A percentile compares a stretch with the other conserved stretches of the same genome.
phyloP scores from a whole-genome alignment of 1,140 invertebrate species.

The Stratiolaelaps scimitus region DNA sequence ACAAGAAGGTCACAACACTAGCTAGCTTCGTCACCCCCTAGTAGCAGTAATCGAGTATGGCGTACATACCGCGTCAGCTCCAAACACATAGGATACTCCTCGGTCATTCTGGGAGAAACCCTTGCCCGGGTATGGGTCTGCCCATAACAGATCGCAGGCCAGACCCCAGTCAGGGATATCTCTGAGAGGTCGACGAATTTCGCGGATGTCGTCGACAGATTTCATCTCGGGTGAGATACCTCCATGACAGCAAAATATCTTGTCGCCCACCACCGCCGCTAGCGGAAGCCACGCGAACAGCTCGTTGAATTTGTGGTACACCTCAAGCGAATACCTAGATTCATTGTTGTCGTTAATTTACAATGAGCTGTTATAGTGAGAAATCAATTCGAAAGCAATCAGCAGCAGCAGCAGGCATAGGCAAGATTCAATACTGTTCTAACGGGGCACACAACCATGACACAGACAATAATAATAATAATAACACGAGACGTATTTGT shows the following conservation, averaged over 20 bases:
- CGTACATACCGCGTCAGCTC: slow-evolving; percentile 49
- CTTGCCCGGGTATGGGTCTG: slow-evolving; percentile 48
- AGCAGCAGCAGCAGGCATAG: no score
- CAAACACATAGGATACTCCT: slow-evolving; percentile 49
- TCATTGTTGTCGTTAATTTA: no score
- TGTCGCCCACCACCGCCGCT: slow-evolving; percentile 31
- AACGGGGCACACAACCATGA: no score
- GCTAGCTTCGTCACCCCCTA: no score
- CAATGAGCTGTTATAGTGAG: no score
- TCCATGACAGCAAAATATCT: slow-evolving; percentile 46
- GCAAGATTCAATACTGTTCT: no score
- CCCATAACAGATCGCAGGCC: slow-evolving; percentile 51
- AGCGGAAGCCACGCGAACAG: slow-evolving; percentile 32
- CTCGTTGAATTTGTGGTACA: slow-evolving; percentile 39
- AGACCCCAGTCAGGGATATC: slow-evolving; percentile 49
- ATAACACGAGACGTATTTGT: no score
- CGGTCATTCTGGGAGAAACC: slow-evolving; percentile 51
- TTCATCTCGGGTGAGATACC: slow-evolving; percentile 44
- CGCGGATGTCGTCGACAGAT: slow-evolving; percentile 47
- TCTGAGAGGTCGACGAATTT: slow-evolving; percentile 48
- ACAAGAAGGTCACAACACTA: no score
- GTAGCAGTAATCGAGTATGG: no score
- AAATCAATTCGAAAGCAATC: no score
- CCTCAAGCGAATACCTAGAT: slow-evolving; percentile 38
- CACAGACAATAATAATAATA: no score